These are phyloP conservation scores for Yponomeuta plumbellus DNA, from an alignment of 2,888 invertebrate genomes.

Conservation along the genomic window DNA sequence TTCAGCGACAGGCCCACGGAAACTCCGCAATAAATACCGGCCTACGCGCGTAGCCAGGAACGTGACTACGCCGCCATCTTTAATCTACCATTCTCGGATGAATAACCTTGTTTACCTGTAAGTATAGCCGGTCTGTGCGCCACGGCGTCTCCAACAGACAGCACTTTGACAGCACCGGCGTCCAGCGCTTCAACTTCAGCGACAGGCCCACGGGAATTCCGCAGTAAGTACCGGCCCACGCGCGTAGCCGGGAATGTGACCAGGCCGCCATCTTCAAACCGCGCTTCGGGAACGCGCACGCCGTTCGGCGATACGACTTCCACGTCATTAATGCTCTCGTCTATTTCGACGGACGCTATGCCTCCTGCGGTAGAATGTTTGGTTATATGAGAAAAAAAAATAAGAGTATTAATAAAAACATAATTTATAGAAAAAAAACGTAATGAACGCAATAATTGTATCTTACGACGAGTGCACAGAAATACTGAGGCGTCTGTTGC, in stretches of 20 bases:
- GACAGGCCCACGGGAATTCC: constrained; percentile 53
- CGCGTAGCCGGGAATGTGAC: constrained; percentile 86
- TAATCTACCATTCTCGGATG: too few relatives aligned
- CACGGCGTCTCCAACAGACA: constrained; percentile 84
- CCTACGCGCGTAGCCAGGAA: too few relatives aligned
- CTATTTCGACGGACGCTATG: constrained; percentile 78
- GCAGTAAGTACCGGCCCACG: constrained; percentile 82
- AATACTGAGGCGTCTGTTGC: too few relatives aligned
- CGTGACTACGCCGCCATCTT: too few relatives aligned
- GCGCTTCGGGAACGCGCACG: constrained; percentile 77
- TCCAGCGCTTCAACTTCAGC: constrained; percentile 86
- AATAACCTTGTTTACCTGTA: constrained; percentile 66
- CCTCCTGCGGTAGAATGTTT: constrained; percentile 42
- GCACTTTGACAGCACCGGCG: constrained; percentile 82
- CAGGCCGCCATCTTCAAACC: constrained; percentile 74
- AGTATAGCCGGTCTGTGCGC: constrained; percentile 89
- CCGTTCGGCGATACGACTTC: constrained; percentile 82
- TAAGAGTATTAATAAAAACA: constrained; percentile 7
- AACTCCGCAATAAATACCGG: constrained; percentile 69
- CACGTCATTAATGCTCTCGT: constrained; percentile 78
- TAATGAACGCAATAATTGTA: neutral
- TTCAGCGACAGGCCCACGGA: constrained; percentile 29
- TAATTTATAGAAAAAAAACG: neutral
- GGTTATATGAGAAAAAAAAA: too few relatives aligned
- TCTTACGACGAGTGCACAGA: too few relatives aligned